These are phyloP conservation scores for Pissodes strobi DNA, from an alignment of 1,140 invertebrate species.

Conservation along the genomic window DNA sequence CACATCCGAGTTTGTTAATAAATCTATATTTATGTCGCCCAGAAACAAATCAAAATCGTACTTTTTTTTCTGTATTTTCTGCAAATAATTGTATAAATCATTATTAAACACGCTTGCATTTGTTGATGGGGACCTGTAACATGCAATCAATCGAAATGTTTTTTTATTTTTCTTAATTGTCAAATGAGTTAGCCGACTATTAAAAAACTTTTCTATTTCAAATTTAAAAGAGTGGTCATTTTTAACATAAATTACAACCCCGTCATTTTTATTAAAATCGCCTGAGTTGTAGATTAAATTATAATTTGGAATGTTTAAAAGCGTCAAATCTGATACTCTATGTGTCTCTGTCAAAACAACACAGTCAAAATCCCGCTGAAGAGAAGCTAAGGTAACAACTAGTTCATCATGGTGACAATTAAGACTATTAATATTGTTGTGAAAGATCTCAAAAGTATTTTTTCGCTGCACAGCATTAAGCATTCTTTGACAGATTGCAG, in stretches of 20 bases:
- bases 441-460: constrained; percentile 1
- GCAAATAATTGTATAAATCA: neutral
- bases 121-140: no score
- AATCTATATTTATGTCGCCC: constrained; percentile 4
- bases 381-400: no score
- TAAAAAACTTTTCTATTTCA: no score
- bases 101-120: neutral
- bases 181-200: neutral
- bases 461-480: neutral
- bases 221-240: no score
- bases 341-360: neutral
- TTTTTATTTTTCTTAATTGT: neutral
- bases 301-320: neutral
- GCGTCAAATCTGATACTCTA: neutral
- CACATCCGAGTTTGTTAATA: neutral
- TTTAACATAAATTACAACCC: no score
- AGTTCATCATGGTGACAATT: no score
- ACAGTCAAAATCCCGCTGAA: neutral
- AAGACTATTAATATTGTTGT: neutral
- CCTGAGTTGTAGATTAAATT: neutral
- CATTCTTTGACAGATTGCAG: no score
- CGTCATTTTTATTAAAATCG: neutral
- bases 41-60: neutral
- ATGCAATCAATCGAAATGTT: neutral
- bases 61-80: constrained; percentile 8